These are phyloP conservation scores for Aythya fuligula DNA, from an alignment of 2,797 vertebrate species.

Conservation along the genomic window DNA sequence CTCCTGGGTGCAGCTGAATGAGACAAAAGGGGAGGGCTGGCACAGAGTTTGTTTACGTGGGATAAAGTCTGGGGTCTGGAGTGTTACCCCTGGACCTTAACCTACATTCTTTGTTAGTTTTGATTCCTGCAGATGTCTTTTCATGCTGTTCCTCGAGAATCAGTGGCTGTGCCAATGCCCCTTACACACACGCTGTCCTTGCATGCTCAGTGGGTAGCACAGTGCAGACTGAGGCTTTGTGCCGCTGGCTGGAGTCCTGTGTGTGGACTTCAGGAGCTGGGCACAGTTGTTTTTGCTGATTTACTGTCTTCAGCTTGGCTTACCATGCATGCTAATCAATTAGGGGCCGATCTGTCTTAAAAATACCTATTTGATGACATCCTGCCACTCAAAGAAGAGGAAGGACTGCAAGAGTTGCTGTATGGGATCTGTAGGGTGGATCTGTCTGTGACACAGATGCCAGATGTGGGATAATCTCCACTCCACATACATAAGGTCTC, in stretches of 20 bases:
- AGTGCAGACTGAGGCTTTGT: not conserved
- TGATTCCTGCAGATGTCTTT: not conserved
- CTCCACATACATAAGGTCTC: not conserved
- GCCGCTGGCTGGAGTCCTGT: not conserved
- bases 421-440: not conserved
- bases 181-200: fast-evolving
- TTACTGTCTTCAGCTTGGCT: not conserved
- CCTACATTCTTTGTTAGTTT: not conserved
- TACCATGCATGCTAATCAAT: not conserved
- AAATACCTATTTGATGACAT: conserved; percentile 16
- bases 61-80: not conserved
- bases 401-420: not conserved
- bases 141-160: not conserved
- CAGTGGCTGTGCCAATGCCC: not conserved
- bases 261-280: not conserved
- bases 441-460: not conserved
- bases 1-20: not conserved
- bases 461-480: conserved; percentile 42
- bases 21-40: not conserved
- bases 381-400: not conserved
- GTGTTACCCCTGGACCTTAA: not conserved
- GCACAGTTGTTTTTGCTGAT: not conserved
- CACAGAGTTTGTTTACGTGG: fast-evolving
- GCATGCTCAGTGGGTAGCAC: fast-evolving
- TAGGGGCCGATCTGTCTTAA: not conserved